Evolutionary conservation across 2,797 vertebrate species (phyloP), one percentile per base, ranked within the genome.

Genomic region (Arnoldichthys spilopterus): DNA sequence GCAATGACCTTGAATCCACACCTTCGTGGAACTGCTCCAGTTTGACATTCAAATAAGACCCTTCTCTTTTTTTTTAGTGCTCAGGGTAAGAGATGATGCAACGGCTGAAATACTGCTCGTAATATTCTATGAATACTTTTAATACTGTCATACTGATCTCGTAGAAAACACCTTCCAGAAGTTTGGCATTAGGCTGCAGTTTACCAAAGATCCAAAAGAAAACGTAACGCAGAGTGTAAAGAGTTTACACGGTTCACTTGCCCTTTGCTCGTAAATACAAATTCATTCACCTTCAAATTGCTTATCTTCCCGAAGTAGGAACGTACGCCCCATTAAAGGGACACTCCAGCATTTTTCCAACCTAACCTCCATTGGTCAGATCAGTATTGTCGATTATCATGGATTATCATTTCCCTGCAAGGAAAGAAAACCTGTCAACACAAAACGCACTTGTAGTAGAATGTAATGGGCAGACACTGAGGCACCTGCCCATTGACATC

Each of bases 141-240:
- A 80, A 84, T 77, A 79, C 79, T 82, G 82, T 74, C 69, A 84
- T 77, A 75, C 77, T 82, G 82, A 77, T 69, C 54, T 62, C 40
- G 20, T 58, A 45, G 3, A 75, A 30, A 59, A 26, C 72, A 8
- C 26, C 30, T 56, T 51, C 37, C 34, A 40, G 28, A 45, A 24
- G 74, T 85, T 85, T 85, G 84, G 82, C 84, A 85, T 78, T 64
- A 64, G 54, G 43, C 37, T 13, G 51, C 54, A 68, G 54, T 69
- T 76, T 37, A 81, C 37, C 67, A 66, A 24, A 22, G 28, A 37
- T 8, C 63, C 43, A 22, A 40, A 18, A 51, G 24, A 16, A 80
- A 40, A 62, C 6, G 49, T 51, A 74, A 61, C 9, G 2, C 15
- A 64, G 9, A 24, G 1, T 68, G 20, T 58, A 24, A 30, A 32